phyloP scores from a whole-genome alignment of 2,113 vertebrate species.

The Trichechus manatus region DNA sequence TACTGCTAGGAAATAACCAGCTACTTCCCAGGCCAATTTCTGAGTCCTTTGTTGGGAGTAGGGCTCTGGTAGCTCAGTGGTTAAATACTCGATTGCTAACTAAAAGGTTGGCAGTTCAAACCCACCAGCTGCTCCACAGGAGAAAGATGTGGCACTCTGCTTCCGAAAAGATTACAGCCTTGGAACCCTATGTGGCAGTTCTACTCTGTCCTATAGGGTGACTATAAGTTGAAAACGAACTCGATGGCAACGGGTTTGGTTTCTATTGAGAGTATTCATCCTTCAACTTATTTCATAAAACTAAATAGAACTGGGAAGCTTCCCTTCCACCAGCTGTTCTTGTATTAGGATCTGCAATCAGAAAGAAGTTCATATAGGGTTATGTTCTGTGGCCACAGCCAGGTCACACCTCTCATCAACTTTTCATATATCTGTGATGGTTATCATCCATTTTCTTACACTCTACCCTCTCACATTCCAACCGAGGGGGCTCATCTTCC shows the following conservation, averaged over 20 bases:
- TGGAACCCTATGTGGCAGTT: too few relatives aligned
- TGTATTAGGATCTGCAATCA: not conserved
- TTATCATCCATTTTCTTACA: too few relatives aligned
- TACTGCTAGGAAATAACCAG: not conserved
- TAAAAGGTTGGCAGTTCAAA: too few relatives aligned
- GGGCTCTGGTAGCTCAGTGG: too few relatives aligned
- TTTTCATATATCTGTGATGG: fast-evolving
- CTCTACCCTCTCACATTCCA: fast-evolving
- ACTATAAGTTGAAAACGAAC: too few relatives aligned
- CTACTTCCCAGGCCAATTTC: not conserved
- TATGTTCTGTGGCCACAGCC: not conserved
- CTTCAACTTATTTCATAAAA: not conserved
- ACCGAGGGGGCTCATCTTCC: too few relatives aligned
- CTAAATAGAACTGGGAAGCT: not conserved
- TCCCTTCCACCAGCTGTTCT: fast-evolving
- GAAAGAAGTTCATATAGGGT: not conserved
- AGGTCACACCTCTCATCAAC: not conserved
- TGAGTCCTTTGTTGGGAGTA: not conserved
- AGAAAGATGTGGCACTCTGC: too few relatives aligned
- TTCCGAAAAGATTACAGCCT: too few relatives aligned
- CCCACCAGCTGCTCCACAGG: too few relatives aligned
- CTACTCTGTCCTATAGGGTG: too few relatives aligned
- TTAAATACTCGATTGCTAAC: too few relatives aligned
- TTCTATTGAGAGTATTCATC: not conserved
- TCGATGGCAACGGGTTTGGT: too few relatives aligned